A percentile compares a stretch with the other conserved stretches of the same genome.
phyloP scores from a whole-genome alignment of 1,140 invertebrate genomes.

The Musca domestica region DNA sequence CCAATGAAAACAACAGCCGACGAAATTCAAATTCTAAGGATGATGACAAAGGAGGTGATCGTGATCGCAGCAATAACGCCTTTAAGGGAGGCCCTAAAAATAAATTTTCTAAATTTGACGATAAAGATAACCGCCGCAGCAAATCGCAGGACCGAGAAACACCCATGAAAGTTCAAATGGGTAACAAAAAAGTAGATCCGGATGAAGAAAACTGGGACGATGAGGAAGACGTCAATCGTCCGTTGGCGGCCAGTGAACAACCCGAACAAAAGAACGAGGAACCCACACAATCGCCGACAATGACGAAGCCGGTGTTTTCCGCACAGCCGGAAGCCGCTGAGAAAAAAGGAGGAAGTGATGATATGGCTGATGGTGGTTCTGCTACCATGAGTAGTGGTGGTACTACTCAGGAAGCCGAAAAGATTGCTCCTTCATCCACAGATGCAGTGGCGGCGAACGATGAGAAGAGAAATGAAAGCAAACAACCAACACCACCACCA shows the following conservation, averaged over 20 bases:
- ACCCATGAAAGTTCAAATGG: too few relatives aligned
- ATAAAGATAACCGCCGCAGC: conserved; percentile 25
- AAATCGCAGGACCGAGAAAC: not conserved
- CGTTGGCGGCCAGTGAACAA: not conserved
- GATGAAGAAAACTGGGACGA: not conserved
- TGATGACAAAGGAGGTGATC: not conserved
- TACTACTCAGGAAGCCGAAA: not conserved
- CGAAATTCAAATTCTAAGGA: not conserved
- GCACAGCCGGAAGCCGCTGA: too few relatives aligned
- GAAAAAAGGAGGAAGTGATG: not conserved
- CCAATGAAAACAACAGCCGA: not conserved
- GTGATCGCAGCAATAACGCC: not conserved
- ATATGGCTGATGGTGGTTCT: too few relatives aligned
- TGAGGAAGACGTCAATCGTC: not conserved
- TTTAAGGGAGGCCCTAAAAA: too few relatives aligned
- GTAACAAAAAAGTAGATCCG: too few relatives aligned
- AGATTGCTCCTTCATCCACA: not conserved
- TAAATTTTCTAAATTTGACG: not conserved
- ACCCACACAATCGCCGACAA: conserved; percentile 21
- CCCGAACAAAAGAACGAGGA: too few relatives aligned
- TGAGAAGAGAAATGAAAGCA: not conserved
- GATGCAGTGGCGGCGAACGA: not conserved
- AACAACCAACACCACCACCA: not conserved
- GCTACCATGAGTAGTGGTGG: not conserved
- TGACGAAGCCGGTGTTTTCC: conserved; percentile 14